A percentile compares a stretch with the other conserved stretches of the same genome.
phyloP scores from a whole-genome alignment of 2,888 invertebrate species.

The Pyralis farinalis region DNA sequence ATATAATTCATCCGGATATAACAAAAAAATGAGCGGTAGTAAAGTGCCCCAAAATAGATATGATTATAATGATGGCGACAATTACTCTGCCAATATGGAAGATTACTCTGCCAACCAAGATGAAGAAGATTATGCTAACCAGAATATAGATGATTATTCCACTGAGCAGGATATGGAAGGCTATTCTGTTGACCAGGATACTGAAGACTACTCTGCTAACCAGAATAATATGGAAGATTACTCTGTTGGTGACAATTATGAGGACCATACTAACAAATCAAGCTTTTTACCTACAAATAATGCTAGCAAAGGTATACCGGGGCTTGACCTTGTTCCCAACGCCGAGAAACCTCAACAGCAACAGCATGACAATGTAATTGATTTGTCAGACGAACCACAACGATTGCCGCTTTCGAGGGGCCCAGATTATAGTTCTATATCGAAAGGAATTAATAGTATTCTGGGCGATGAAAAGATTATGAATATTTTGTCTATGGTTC shows the following conservation, averaged over 20 bases:
- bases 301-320: conserved; percentile 83
- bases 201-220: too few species aligned
- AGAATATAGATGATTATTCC: too few species aligned
- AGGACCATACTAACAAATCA: conserved; percentile 27
- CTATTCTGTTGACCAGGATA: too few species aligned
- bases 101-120: too few species aligned
- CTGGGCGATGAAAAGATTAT: conserved; percentile 83
- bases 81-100: too few species aligned
- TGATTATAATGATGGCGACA: conserved; percentile 29
- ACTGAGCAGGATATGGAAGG: too few species aligned
- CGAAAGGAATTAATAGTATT: conserved; percentile 82
- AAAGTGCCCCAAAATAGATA: conserved; percentile 41
- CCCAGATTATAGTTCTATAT: conserved; percentile 81
- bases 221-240: conserved; percentile 31
- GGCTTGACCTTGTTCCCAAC: conserved; percentile 85
- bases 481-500: conserved; percentile 78
- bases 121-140: conserved; percentile 25
- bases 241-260: conserved; percentile 19
- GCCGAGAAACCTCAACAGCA: conserved; percentile 30
- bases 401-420: conserved; percentile 20
- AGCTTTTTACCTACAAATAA: conserved; percentile 51
- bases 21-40: conserved; percentile 5
- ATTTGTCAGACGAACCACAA: conserved; percentile 45
- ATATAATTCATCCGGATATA: background rate
- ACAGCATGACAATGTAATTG: conserved; percentile 45